Conservation (phyloP, 2,113 vertebrate species). For the Pica pica region DNA sequence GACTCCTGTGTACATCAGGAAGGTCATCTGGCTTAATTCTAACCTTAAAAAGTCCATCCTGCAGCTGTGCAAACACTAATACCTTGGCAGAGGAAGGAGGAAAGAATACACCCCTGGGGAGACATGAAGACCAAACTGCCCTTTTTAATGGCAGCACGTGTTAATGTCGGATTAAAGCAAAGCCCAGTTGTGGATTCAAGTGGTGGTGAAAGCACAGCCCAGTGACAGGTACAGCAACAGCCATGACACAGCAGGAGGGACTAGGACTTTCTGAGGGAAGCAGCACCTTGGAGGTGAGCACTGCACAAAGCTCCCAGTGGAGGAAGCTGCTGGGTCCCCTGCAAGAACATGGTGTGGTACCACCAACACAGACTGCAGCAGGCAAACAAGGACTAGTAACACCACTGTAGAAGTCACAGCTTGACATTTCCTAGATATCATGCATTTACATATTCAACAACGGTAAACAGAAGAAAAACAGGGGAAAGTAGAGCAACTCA, state of each 20-base stretch:
- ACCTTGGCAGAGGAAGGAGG: neutral
- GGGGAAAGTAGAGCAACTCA: neutral
- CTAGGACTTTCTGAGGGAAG: neutral
- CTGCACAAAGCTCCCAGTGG: neutral
- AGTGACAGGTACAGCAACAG: neutral
- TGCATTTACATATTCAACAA: neutral
- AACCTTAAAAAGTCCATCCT: neutral
- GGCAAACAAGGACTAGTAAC: neutral
- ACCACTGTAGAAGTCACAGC: neutral
- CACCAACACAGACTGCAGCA: neutral
- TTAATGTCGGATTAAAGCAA: accelerated
- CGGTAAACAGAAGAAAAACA: neutral
- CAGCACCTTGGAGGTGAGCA: neutral
- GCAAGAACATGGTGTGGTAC: accelerated
- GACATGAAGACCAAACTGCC: neutral
- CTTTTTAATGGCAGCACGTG: accelerated
- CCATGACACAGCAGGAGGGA: accelerated
- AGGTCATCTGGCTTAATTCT: neutral
- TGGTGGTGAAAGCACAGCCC: neutral
- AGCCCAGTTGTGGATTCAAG: neutral
- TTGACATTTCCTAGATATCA: neutral
- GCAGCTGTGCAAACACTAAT: constrained; percentile 15
- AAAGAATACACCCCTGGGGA: neutral
- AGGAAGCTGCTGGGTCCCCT: neutral
- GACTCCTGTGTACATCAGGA: neutral